Evolutionary conservation across 2,797 vertebrate species (phyloP).

Genomic region (Otolemur crassicaudatus): DNA sequence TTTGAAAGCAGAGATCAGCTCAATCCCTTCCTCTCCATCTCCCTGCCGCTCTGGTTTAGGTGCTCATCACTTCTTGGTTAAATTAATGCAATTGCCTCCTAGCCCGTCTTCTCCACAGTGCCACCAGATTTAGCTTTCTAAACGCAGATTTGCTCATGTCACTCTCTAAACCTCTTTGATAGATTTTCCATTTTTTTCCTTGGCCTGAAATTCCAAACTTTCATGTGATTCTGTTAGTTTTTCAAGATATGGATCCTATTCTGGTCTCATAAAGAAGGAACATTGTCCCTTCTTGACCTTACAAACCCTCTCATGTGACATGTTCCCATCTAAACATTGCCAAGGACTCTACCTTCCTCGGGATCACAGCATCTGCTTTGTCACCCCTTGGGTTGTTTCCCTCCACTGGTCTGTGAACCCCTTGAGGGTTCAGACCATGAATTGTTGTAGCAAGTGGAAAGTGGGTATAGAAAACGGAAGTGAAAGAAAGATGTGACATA

Average conservation of each 20-base stretch:
- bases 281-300: not conserved
- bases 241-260: not conserved
- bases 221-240: not conserved
- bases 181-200: not conserved
- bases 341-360: not conserved
- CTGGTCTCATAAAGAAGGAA: not conserved
- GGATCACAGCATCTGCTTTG: not conserved
- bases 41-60: not conserved
- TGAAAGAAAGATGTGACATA: not conserved
- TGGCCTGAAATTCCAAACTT: not conserved
- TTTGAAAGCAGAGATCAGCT: constrained; percentile 4
- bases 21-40: not conserved
- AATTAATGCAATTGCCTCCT: constrained; percentile 48
- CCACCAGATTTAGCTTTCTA: constrained; percentile 41
- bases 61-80: not conserved
- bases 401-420: not conserved
- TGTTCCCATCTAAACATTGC: not conserved
- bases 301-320: not conserved
- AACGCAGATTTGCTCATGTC: constrained; percentile 51
- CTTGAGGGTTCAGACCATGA: not conserved
- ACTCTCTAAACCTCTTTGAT: constrained; percentile 15
- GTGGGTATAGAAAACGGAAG: not conserved
- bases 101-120: not conserved
- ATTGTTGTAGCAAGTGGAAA: not conserved
- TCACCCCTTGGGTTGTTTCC: not conserved